These are phyloP conservation scores for Drosophila asahinai DNA, from an alignment of 1,140 invertebrate genomes.

Conservation along the genomic window DNA sequence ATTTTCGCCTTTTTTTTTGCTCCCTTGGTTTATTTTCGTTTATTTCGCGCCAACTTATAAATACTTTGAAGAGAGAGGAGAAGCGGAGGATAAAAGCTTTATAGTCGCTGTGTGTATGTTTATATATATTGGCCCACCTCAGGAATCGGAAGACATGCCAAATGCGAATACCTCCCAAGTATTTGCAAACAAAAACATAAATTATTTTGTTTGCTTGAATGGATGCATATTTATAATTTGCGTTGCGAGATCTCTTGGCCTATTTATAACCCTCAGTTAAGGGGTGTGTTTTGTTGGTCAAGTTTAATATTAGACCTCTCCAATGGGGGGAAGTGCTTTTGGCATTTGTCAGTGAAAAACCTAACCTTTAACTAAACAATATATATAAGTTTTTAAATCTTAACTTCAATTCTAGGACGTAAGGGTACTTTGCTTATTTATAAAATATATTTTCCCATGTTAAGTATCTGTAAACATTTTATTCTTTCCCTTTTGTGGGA, in stretches of 20 bases:
- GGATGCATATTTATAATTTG: conserved; percentile 59
- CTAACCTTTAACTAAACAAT: not conserved
- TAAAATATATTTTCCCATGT: not conserved
- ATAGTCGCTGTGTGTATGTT: conserved; percentile 5
- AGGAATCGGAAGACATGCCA: conserved; percentile 57
- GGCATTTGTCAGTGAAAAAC: not conserved
- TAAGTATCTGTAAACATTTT: no score
- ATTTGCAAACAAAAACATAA: conserved; percentile 82
- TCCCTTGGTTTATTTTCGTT: conserved; percentile 64
- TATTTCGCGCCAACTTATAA: conserved; percentile 62
- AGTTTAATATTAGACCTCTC: conserved; percentile 49
- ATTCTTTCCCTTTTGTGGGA: not conserved
- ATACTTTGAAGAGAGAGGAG: conserved; percentile 49
- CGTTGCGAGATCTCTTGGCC: conserved; percentile 18
- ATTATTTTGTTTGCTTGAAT: conserved; percentile 65
- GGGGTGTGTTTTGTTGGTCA: conserved; percentile 44
- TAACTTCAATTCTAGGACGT: no score
- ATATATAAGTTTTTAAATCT: no score
- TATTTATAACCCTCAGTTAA: conserved; percentile 35
- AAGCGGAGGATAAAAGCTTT: conserved; percentile 34
- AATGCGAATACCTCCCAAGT: conserved; percentile 68
- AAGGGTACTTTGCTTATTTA: not conserved
- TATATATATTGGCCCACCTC: conserved; percentile 35
- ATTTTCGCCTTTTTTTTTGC: conserved; percentile 23
- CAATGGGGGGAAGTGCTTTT: not conserved